Evolutionary conservation across 2,113 vertebrate species (phyloP).

Genomic region (Tonatia bakeri): DNA sequence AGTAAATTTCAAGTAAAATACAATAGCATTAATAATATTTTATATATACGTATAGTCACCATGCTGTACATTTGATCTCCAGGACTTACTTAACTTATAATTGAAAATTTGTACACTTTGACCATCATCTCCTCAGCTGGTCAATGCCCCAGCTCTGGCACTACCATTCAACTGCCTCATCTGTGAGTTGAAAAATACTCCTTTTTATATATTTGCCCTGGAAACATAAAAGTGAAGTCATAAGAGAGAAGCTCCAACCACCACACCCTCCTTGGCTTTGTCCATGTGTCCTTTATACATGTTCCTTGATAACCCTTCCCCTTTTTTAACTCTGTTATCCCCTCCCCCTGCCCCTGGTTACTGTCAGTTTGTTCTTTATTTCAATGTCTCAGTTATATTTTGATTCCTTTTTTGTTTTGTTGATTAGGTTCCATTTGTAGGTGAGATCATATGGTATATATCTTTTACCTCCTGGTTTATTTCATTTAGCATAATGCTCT

Average conservation of each 20-base stretch:
- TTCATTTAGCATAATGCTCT: too few relatives aligned
- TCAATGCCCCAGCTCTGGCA: not conserved
- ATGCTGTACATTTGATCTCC: not conserved
- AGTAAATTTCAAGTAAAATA: not conserved
- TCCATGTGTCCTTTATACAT: too few relatives aligned
- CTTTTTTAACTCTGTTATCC: too few relatives aligned
- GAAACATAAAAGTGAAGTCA: not conserved
- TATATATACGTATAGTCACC: not conserved
- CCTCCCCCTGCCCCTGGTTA: too few relatives aligned
- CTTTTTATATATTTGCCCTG: not conserved
- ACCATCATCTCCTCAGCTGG: not conserved
- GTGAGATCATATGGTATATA: too few relatives aligned
- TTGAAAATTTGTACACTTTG: not conserved
- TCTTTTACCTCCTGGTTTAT: too few relatives aligned
- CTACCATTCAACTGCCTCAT: not conserved
- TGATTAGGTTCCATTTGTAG: too few relatives aligned
- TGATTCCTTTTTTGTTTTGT: too few relatives aligned
- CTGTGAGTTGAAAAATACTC: not conserved
- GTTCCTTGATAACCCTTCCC: too few relatives aligned
- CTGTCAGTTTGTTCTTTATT: too few relatives aligned
- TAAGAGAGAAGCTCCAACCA: not conserved
- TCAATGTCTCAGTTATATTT: too few relatives aligned
- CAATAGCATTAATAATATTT: not conserved
- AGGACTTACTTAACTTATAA: not conserved
- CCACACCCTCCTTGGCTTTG: too few relatives aligned